Evolutionary conservation across 2,113 vertebrate genomes (phyloP), one percentile per base, ranked within the genome.

Genomic region (Scalopus aquaticus): DNA sequence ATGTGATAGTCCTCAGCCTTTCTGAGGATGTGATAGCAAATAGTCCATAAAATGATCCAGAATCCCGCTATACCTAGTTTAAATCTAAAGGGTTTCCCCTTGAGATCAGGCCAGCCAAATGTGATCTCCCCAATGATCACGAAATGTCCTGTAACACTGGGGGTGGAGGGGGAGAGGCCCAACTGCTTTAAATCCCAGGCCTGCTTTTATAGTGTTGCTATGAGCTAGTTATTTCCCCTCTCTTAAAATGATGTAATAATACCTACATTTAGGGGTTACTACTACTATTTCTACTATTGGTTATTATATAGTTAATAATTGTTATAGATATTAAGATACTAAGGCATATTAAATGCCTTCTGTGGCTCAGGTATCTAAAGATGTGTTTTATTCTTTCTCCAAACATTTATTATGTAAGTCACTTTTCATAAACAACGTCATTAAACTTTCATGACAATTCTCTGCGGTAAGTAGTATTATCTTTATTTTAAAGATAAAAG

Each of bases 401-500:
- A 94, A 87, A 83, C 93, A 85, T 94, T 95, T 92, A 91, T 35
- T 58, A 37, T 54, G 28, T 78, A 85, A 85, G 28, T 54, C 64
- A 80, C 3, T 86, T 93, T 72, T 76, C 58, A 89, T 35, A 86
- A 92, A 77, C 13, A 54, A 94, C 62, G 9, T 58, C 37, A 81
- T 90, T 95, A 96, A 56, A 67, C n/a, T 70, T 95, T 73, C 20
- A 16, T 70, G 90, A 91, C 81, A 95, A 49, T 7, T 88, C 67
- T 88, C 28, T 87, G 81, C 87, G 76, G 46, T 85, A 76, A 84
- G 54, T 92, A 81, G 80, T 64, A 42, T 70, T 78, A n/a, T 90
- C 37, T 86, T 37, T 54, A 65, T 46, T 95, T 88, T 95, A 93
- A 89, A 96, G n/a, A 95, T 46, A 62, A 92, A 74, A 65, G 30